phyloP scores from a whole-genome alignment of 2,888 invertebrate genomes.

The Slavum lentiscoides region DNA sequence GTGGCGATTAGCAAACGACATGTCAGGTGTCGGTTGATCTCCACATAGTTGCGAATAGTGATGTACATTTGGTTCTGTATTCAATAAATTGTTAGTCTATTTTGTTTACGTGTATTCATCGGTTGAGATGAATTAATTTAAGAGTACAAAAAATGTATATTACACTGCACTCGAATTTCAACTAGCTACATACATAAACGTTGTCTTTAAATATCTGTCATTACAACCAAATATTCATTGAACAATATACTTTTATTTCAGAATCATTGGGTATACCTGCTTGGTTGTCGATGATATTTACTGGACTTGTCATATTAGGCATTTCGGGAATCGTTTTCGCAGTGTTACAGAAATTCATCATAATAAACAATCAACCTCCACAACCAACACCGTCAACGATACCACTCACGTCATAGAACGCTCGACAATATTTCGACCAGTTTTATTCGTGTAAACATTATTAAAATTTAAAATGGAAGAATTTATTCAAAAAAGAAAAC shows the following conservation, averaged over 20 bases:
- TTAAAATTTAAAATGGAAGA: too few relatives aligned
- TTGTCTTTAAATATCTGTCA: background rate
- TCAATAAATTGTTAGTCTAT: too few relatives aligned
- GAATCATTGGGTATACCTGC: conserved; percentile 51
- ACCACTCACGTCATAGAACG: conserved; percentile 22
- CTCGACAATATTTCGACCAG: background rate
- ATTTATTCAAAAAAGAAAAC: background rate
- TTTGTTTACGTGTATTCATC: too few relatives aligned
- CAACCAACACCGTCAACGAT: conserved; percentile 11
- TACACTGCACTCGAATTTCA: too few relatives aligned
- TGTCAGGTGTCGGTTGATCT: too few relatives aligned
- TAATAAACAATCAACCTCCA: conserved; percentile 45
- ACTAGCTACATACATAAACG: too few relatives aligned
- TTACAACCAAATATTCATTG: background rate
- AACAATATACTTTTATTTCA: conserved; percentile 4
- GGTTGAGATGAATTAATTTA: too few relatives aligned
- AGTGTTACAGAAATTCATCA: conserved; percentile 38
- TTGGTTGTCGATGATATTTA: conserved; percentile 50
- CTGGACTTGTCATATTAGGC: conserved; percentile 25
- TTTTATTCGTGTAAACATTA: background rate
- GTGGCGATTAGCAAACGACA: too few relatives aligned
- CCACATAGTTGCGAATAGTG: too few relatives aligned
- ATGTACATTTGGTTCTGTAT: too few relatives aligned
- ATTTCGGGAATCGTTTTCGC: conserved; percentile 46
- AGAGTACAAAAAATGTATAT: too few relatives aligned